Evolutionary conservation across 2,888 invertebrate genomes (phyloP), one percentile per base, ranked within the genome.

Genomic region (Yponomeuta evonymella): DNA sequence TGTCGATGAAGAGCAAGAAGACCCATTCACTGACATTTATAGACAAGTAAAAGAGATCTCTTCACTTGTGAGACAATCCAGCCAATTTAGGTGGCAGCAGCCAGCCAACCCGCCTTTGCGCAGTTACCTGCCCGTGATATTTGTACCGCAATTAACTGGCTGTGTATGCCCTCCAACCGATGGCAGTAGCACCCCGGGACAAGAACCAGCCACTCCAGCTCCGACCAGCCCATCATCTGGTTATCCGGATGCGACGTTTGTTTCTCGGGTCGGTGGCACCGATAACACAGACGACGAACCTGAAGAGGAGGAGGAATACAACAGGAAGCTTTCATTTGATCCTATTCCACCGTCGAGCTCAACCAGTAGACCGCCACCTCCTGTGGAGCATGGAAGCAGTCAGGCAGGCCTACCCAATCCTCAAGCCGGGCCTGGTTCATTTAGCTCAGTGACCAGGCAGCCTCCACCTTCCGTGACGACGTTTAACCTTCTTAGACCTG

Each of bases 291-390:
- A 75, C 2, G 74, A 78, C 68, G 72, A 76, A 58, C 75, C 84
- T 74, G 80, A 43, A 43, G 43, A 81, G 12, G 74, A 72, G 9
- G 82, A 83, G 70, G 84, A 83, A n/a, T 69, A 43, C 11, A 73
- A 80, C 3, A 83, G 90, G 73, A 89, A 89, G 6, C 85, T 91
- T 62, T 86, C 86, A 2, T 88, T 88, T 69, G 80, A 80, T 63
- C 82, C 86, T 5, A 81, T 87, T 66, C 73, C 62, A 58, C 73
- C 81, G 6, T 77, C 77, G 30, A 75, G 71, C n/a, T 79, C 83
- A 2, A 74, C 75, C 51, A 74, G 74, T 48, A 75, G 78, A 71
- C 79, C 80, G 4, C 73, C 76, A 4, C 81, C 82, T 15, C 75
- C 78, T n/a, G 80, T 84, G 0, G 84, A 87, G 1, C 87, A 85